Evolutionary conservation across 2,888 invertebrate genomes (phyloP).

Genomic region (Gonocerus acuteangulatus): DNA sequence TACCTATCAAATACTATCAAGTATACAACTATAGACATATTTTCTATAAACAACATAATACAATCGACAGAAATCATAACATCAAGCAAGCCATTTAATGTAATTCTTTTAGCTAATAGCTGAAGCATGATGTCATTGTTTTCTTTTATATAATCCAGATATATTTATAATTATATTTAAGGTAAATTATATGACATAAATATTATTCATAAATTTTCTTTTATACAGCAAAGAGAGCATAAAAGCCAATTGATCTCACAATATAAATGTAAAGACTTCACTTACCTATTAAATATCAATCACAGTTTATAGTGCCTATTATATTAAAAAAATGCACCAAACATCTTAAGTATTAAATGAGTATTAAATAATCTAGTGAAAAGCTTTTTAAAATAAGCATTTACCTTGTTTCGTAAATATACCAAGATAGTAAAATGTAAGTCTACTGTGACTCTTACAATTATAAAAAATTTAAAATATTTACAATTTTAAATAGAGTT

Average conservation of each 20-base stretch:
- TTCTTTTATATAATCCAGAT: neutral
- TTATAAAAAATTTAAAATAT: neutral
- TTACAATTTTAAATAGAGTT: constrained; percentile 2
- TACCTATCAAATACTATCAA: constrained; percentile 11
- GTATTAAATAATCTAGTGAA: no score
- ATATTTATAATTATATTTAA: constrained; percentile 2
- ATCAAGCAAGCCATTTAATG: constrained; percentile 2
- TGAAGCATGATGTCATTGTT: neutral
- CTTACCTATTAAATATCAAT: constrained; percentile 8
- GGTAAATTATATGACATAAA: neutral
- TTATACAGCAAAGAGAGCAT: neutral
- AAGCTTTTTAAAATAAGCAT: no score
- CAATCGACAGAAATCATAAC: constrained; percentile 5
- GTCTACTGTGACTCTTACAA: neutral
- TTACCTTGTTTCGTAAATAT: no score
- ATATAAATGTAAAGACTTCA: neutral
- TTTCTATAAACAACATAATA: constrained; percentile 7
- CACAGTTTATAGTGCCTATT: constrained; percentile 20
- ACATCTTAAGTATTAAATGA: neutral
- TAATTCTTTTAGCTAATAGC: neutral
- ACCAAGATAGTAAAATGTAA: no score
- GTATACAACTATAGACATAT: constrained; percentile 12
- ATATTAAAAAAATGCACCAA: constrained; percentile 5
- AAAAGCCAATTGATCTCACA: neutral
- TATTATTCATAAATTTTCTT: neutral